These are phyloP conservation scores for Holacanthus passer DNA, from an alignment of 2,113 vertebrate species.

Conservation along the genomic window DNA sequence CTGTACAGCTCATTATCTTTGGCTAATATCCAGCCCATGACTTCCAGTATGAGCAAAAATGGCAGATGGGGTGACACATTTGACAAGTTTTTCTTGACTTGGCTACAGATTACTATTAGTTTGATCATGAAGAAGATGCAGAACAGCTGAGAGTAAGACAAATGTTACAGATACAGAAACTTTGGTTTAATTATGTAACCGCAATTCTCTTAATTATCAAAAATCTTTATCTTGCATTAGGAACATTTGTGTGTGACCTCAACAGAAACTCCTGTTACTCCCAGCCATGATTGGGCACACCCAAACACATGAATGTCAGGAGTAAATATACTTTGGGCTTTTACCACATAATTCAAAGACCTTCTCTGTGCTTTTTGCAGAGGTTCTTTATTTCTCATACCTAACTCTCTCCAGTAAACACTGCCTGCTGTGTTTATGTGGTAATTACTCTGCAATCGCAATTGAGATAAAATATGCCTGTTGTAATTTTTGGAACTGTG, in stretches of 20 bases:
- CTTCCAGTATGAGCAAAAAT: background rate
- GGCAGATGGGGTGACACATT: background rate
- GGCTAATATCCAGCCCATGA: background rate
- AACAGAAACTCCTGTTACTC: background rate
- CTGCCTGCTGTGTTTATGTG: constrained; percentile 2
- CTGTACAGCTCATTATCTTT: background rate
- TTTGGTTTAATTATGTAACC: background rate
- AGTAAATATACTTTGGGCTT: background rate
- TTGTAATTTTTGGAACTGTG: background rate
- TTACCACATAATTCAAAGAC: background rate
- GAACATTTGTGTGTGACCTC: background rate
- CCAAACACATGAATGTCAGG: background rate
- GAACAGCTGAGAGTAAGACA: background rate
- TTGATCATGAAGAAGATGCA: background rate
- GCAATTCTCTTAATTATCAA: background rate
- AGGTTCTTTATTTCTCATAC: background rate
- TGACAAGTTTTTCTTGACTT: constrained; percentile 12
- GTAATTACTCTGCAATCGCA: background rate
- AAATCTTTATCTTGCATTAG: background rate
- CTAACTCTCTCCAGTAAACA: background rate
- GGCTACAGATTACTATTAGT: background rate
- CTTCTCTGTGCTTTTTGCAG: background rate
- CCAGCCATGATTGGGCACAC: background rate
- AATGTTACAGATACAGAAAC: background rate
- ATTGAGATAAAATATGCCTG: background rate